Evolutionary conservation across 2,888 invertebrate species (phyloP), one percentile per base, ranked within the genome.

Genomic region (Drosophila borborema): DNA sequence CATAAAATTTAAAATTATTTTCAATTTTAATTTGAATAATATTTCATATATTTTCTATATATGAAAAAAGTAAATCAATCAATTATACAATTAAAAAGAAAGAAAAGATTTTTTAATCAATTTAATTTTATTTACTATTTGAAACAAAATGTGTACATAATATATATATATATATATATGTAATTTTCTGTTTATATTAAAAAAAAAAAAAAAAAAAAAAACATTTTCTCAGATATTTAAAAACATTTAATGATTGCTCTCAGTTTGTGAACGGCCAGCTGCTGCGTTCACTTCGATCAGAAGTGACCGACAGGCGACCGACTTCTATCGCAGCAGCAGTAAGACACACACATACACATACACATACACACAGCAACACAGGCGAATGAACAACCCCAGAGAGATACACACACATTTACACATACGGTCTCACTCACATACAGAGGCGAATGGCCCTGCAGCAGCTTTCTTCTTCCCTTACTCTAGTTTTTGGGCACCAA

Each of bases 401-500:
- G 56, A 66, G 61, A 70, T 67, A 59, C 10, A 48, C 14, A 36
- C 38, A 36, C 45, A 36, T 28, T 28, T 5, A 38, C 14, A 23
- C 46, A 12, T 36, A 64, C 60, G 61, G 40, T 63, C 34, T 63
- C 80, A 67, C 72, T 60, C 75, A 54, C 46, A 74, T 28, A 28
- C 51, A 74, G 36, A 63, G 51, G 56, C 64, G 45, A 77, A 59
- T 72, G 49, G 51, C 59, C 73, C 73, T 43, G 49, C 49, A 67
- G 70, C 68, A 77, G 68, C 85, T 84, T 84, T 81, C 84, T 84
- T 83, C 84, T 84, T 83, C 84, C 89, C 89, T 81, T 83, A 71
- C 83, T 76, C 71, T 59, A 65, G 51, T 68, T 67, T 69, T 49
- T 46, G 48, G 73, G 70, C 72, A 69, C 18, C 43, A 80, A 80